Percentiles rank a stretch among this genome's conserved stretches.
Evolutionary conservation across 2,888 invertebrate genomes (phyloP).

Genomic region (Bruchidius siliquastri): DNA sequence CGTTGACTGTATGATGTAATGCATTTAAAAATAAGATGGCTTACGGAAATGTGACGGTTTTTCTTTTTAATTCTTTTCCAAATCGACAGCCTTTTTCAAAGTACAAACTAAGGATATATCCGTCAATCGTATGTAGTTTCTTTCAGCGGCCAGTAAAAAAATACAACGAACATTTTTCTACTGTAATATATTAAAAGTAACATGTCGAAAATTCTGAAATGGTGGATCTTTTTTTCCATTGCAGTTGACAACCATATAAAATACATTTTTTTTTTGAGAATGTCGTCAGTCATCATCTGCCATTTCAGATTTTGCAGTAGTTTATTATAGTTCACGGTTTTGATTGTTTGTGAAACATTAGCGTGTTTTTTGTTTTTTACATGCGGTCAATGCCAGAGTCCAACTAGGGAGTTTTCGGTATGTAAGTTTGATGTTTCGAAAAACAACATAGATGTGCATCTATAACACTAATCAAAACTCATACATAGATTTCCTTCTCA

Average conservation of each 20-base stretch:
- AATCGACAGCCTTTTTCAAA: too few species aligned
- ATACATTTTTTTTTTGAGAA: too few species aligned
- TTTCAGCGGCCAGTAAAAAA: too few species aligned
- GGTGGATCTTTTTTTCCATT: not conserved
- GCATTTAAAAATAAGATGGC: not conserved
- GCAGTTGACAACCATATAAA: too few species aligned
- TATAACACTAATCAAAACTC: not conserved
- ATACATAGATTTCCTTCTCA: not conserved
- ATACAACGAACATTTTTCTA: too few species aligned
- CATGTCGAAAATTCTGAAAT: not conserved
- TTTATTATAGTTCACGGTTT: not conserved
- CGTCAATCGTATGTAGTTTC: too few species aligned
- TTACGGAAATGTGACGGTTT: not conserved
- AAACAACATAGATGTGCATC: not conserved
- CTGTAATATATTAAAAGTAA: too few species aligned
- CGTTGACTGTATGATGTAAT: not conserved
- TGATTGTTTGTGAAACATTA: not conserved
- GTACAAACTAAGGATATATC: too few species aligned
- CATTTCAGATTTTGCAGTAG: not conserved
- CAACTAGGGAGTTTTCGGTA: conserved; percentile 51
- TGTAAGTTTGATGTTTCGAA: conserved; percentile 33
- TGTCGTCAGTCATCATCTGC: too few species aligned
- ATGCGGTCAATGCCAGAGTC: conserved; percentile 47
- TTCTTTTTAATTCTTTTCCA: not conserved
- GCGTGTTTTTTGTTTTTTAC: conserved; percentile 41